Percentiles rank a stretch among this genome's conserved stretches.
Evolutionary conservation across 2,113 vertebrate species (phyloP).

Genomic region (Tychaedon coryphoeus): DNA sequence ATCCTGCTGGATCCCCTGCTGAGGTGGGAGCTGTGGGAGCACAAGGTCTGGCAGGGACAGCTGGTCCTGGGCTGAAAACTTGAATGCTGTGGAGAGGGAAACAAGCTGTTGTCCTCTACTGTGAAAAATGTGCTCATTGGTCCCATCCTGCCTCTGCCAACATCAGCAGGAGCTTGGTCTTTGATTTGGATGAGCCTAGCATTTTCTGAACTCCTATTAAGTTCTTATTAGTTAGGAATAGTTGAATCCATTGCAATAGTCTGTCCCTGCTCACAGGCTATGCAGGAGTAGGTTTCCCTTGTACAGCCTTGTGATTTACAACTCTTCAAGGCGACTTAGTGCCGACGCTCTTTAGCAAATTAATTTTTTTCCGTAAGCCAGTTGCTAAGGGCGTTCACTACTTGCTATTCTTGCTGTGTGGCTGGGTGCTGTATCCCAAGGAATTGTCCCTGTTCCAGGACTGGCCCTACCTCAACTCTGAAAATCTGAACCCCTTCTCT

Average conservation of each 20-base stretch:
- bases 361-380: neutral
- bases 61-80: neutral
- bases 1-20: neutral
- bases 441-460: neutral
- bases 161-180: neutral
- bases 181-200: neutral
- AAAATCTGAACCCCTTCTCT: neutral
- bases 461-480: neutral
- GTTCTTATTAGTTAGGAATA: neutral
- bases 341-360: slow-evolving; percentile 21
- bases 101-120: neutral
- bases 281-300: neutral
- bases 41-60: neutral
- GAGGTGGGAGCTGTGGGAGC: neutral
- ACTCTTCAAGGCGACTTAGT: neutral
- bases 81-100: neutral
- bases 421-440: neutral
- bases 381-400: neutral
- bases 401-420: neutral
- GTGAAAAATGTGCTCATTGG: neutral
- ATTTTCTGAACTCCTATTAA: neutral
- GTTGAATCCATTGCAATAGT: neutral
- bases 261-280: neutral
- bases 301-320: slow-evolving; percentile 4
- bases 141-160: neutral